phyloP scores from a whole-genome alignment of 2,888 invertebrate genomes.

The Heliconius ismenius region DNA sequence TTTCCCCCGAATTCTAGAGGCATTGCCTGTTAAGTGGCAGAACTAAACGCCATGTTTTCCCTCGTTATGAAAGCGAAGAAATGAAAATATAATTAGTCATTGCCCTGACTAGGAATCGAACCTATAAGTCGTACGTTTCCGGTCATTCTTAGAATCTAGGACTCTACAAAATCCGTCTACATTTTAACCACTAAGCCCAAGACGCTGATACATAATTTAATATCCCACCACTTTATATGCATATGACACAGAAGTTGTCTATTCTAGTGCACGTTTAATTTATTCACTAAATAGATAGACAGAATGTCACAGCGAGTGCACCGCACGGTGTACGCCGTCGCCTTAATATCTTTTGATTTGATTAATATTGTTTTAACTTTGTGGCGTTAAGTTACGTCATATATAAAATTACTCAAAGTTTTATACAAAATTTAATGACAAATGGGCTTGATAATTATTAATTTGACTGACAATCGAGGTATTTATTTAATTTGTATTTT shows the following conservation, averaged over 20 bases:
- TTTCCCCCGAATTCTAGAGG: too few relatives aligned
- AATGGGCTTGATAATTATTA: too few relatives aligned
- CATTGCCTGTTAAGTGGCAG: too few relatives aligned
- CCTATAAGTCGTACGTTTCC: too few relatives aligned
- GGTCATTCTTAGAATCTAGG: background rate
- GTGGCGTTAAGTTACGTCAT: background rate
- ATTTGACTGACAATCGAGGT: too few relatives aligned
- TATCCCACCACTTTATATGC: conserved; percentile 19
- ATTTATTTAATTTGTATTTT: too few relatives aligned
- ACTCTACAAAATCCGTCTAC: background rate
- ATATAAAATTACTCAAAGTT: background rate
- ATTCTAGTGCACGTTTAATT: conserved; percentile 16
- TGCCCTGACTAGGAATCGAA: too few relatives aligned
- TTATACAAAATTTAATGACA: too few relatives aligned
- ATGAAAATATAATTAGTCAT: too few relatives aligned
- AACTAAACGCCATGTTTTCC: too few relatives aligned
- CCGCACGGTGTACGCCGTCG: background rate
- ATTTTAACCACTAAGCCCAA: background rate
- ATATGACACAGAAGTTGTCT: conserved; percentile 23
- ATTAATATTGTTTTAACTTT: background rate
- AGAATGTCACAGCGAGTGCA: conserved; percentile 25
- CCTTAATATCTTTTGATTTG: conserved; percentile 12
- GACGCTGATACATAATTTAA: background rate
- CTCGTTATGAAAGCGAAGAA: too few relatives aligned
- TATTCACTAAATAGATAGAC: conserved; percentile 17